Conservation (phyloP, 2,888 invertebrate species). For the Drosophila melanosoma region DNA sequence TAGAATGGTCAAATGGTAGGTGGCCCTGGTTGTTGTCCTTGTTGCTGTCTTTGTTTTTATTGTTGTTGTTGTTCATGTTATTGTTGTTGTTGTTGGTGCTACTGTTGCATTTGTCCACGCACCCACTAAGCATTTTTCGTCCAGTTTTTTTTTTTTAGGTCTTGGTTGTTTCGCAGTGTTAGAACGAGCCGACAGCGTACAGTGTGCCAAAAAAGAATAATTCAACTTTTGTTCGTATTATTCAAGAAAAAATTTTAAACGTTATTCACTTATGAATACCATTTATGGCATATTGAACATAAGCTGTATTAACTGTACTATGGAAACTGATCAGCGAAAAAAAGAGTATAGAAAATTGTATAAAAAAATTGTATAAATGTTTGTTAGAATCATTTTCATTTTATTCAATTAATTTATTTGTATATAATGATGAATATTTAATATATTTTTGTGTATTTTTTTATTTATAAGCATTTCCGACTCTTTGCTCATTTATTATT, state of each 20-base stretch:
- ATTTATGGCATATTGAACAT: neutral
- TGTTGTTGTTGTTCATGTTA: slow-evolving; percentile 13
- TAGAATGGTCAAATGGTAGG: slow-evolving; percentile 36
- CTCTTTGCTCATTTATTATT: neutral
- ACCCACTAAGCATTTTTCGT: slow-evolving; percentile 64
- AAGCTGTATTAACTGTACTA: neutral
- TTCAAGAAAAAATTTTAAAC: neutral
- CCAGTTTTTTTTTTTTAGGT: slow-evolving; percentile 33
- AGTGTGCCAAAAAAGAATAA: slow-evolving; percentile 3
- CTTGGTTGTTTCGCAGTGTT: slow-evolving; percentile 13
- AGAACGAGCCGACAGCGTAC: slow-evolving; percentile 30
- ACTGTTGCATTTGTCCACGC: slow-evolving; percentile 62
- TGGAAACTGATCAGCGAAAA: neutral
- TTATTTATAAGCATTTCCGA: neutral
- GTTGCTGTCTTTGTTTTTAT: slow-evolving; percentile 7
- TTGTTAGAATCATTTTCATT: neutral
- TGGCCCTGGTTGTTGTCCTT: slow-evolving; percentile 39
- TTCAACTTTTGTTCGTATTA: neutral
- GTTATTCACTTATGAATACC: neutral
- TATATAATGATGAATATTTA: neutral
- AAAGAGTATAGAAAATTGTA: neutral
- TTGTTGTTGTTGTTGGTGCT: slow-evolving; percentile 25
- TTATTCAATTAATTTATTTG: neutral
- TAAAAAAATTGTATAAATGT: neutral
- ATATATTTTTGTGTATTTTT: neutral